These are phyloP conservation scores for Archilochus colubris DNA, from an alignment of 2,113 vertebrate genomes.

Conservation along the genomic window DNA sequence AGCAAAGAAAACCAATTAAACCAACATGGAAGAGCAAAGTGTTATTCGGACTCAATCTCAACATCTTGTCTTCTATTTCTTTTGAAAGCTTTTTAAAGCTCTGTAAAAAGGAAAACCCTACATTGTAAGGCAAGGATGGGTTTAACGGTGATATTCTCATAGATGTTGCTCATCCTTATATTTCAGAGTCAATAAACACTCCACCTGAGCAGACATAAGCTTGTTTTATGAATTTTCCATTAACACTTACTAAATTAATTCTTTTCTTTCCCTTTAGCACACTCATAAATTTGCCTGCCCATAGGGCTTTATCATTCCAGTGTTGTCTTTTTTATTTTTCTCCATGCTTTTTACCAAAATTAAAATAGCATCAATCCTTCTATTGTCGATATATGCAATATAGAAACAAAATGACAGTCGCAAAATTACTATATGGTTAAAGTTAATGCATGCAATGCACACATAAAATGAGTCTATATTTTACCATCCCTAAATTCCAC, in stretches of 20 bases:
- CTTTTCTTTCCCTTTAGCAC: background rate
- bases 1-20: background rate
- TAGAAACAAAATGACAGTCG: background rate
- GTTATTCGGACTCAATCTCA: background rate
- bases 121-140: background rate
- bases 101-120: background rate
- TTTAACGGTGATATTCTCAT: background rate
- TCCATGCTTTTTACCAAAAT: background rate
- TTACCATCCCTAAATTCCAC: background rate
- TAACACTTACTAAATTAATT: slow-evolving; percentile 3
- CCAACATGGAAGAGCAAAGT: background rate
- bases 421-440: background rate
- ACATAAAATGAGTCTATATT: background rate
- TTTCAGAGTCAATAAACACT: slow-evolving; percentile 28
- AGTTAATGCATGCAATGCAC: background rate
- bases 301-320: background rate
- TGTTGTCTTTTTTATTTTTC: background rate
- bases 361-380: background rate
- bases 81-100: background rate
- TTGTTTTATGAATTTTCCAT: background rate
- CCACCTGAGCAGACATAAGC: background rate
- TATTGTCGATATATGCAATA: background rate
- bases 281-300: background rate
- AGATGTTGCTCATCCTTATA: background rate
- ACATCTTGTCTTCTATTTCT: background rate